Evolutionary conservation across 2,888 invertebrate species (phyloP).

Genomic region (Criorhina ranunculi): DNA sequence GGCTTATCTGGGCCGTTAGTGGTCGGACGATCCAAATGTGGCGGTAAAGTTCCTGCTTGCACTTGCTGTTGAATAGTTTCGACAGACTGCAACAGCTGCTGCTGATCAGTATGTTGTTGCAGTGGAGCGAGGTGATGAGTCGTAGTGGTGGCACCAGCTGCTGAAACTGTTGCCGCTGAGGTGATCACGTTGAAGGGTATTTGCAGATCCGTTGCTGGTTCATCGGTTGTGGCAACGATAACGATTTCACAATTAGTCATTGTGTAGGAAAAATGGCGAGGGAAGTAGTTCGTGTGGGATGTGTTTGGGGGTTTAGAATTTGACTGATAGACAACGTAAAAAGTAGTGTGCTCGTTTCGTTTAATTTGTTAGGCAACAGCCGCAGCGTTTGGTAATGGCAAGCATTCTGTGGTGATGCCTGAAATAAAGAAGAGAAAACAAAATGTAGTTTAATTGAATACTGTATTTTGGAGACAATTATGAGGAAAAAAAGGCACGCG

Average conservation of each 20-base stretch:
- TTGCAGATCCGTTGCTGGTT: slow-evolving; percentile 82
- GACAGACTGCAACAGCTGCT: slow-evolving; percentile 78
- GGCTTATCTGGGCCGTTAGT: slow-evolving; percentile 83
- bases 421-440: slow-evolving; percentile 18
- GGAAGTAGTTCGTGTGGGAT: background rate
- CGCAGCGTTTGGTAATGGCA: slow-evolving; percentile 69
- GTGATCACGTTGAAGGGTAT: slow-evolving; percentile 83
- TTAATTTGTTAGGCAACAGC: slow-evolving; percentile 69
- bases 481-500: background rate
- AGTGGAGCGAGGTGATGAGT: slow-evolving; percentile 78
- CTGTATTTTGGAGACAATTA: background rate
- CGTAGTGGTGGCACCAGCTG: slow-evolving; percentile 83
- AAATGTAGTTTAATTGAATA: background rate
- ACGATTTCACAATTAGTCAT: slow-evolving; percentile 84
- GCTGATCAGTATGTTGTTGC: slow-evolving; percentile 78
- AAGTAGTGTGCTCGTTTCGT: slow-evolving; percentile 53
- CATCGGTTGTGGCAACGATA: slow-evolving; percentile 80
- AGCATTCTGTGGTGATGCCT: slow-evolving; percentile 75
- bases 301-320: slow-evolving; percentile 11
- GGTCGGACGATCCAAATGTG: slow-evolving; percentile 75
- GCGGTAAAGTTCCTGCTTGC: slow-evolving; percentile 46
- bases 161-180: slow-evolving; percentile 82
- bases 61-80: slow-evolving; percentile 65
- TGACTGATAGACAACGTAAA: slow-evolving; percentile 33
- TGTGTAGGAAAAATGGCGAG: slow-evolving; percentile 73